These are phyloP conservation scores for Cydia fagiglandana DNA, from an alignment of 1,140 invertebrate genomes.

Conservation along the genomic window DNA sequence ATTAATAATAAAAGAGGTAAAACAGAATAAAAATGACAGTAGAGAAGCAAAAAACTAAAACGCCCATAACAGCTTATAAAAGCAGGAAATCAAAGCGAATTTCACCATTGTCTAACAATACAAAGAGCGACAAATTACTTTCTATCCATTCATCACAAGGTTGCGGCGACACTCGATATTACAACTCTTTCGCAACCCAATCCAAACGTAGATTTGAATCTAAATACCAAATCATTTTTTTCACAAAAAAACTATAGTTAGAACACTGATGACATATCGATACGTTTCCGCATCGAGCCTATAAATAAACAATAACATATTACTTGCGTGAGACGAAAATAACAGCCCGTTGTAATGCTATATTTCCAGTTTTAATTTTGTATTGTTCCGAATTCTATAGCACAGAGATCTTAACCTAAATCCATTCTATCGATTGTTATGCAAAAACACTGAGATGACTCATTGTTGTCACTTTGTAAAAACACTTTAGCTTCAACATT, in stretches of 20 bases:
- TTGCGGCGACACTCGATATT: constrained; percentile 70
- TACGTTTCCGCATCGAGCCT: constrained; percentile 68
- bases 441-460: constrained; percentile 73
- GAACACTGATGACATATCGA: constrained; percentile 70
- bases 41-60: constrained; percentile 13
- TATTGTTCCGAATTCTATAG: constrained; percentile 67
- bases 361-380: constrained; percentile 54
- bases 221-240: constrained; percentile 53
- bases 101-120: constrained; percentile 65
- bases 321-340: constrained; percentile 53
- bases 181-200: constrained; percentile 69
- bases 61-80: constrained; percentile 33
- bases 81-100: constrained; percentile 59
- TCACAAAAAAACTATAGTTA: constrained; percentile 66
- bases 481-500: constrained; percentile 45
- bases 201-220: constrained; percentile 61
- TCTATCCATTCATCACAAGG: constrained; percentile 72
- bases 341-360: constrained; percentile 50
- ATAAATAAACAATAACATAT: constrained; percentile 70
- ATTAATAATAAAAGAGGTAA: constrained; percentile 11
- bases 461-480: constrained; percentile 51
- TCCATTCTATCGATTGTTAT: constrained; percentile 77
- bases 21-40: constrained; percentile 2
- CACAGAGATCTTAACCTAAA: constrained; percentile 76
- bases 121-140: constrained; percentile 61